These are phyloP conservation scores for Acanthisitta chloris DNA, from an alignment of 2,113 vertebrate species.

Conservation along the genomic window DNA sequence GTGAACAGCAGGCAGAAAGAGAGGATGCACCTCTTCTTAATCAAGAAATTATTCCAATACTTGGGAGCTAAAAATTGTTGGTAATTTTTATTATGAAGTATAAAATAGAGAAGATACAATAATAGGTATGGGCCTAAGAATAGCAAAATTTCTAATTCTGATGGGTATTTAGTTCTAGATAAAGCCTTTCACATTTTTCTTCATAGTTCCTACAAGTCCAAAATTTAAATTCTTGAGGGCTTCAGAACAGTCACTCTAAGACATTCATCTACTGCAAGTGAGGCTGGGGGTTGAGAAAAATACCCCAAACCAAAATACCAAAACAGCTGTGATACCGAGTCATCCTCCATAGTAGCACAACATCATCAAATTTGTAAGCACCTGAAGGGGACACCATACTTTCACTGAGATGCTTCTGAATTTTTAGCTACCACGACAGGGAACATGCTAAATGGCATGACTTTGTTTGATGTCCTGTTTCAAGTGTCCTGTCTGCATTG, in stretches of 20 bases:
- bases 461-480: background rate
- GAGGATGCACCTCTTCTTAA: background rate
- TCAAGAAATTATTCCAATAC: background rate
- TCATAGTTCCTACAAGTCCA: background rate
- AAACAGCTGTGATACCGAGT: background rate
- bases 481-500: background rate
- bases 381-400: background rate
- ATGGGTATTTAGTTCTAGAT: background rate
- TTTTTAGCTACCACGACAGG: background rate
- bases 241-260: background rate
- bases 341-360: fast-evolving
- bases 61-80: background rate
- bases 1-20: background rate
- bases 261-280: background rate
- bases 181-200: background rate
- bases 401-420: background rate
- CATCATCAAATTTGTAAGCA: background rate
- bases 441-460: background rate
- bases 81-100: background rate
- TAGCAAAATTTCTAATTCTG: background rate
- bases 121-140: background rate
- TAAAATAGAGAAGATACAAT: background rate
- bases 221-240: background rate
- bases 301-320: background rate
- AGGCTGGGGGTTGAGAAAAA: background rate